Conservation (phyloP, 1,140 invertebrate species). For the Caerostris extrusa region DNA sequence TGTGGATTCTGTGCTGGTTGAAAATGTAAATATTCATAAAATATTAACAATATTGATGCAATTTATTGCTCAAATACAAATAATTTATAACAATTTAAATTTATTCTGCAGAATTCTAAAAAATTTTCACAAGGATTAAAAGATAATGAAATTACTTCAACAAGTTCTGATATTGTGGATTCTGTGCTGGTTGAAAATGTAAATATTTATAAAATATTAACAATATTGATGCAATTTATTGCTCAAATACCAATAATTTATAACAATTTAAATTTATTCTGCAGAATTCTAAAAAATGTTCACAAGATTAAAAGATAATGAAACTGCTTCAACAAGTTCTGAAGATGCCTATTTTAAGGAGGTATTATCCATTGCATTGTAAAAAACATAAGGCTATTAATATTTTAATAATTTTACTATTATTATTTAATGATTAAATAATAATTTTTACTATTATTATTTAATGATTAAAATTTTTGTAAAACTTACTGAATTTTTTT, state of each 20-base stretch:
- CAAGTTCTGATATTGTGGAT: background rate
- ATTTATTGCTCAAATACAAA: too few species aligned
- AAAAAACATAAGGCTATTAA: background rate
- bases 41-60: too few species aligned
- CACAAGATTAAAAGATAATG: background rate
- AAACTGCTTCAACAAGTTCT: slow-evolving; percentile 26
- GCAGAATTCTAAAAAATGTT: background rate
- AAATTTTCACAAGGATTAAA: background rate
- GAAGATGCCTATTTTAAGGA: background rate
- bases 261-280: background rate
- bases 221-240: too few species aligned
- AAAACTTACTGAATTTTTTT: background rate
- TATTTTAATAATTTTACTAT: background rate
- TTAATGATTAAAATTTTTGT: background rate
- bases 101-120: background rate
- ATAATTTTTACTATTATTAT: background rate
- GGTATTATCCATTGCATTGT: background rate
- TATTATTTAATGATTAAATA: background rate
- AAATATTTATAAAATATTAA: too few species aligned
- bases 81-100: background rate
- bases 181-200: background rate
- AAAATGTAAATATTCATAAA: background rate
- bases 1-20: background rate
- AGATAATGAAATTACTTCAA: slow-evolving; percentile 16
- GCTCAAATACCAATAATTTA: too few species aligned